Evolutionary conservation across 2,888 invertebrate genomes (phyloP).

Genomic region (Cataglyphis rosenhaueri): DNA sequence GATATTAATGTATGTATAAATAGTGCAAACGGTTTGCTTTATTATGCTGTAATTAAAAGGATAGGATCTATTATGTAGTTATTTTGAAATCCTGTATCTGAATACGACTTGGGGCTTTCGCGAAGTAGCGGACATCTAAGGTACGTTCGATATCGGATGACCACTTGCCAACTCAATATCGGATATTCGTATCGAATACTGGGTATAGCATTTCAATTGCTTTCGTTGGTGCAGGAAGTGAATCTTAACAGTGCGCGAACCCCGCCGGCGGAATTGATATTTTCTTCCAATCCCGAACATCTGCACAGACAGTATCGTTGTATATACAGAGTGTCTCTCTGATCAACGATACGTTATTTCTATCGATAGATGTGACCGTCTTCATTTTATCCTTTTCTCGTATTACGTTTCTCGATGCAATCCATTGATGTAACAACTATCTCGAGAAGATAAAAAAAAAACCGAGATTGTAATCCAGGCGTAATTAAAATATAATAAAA

Average conservation of each 20-base stretch:
- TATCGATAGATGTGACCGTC: background rate
- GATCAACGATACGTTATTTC: constrained; percentile 25
- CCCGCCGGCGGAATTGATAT: constrained; percentile 46
- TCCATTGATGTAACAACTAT: background rate
- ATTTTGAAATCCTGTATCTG: constrained; percentile 38
- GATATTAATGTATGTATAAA: background rate
- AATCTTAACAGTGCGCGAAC: constrained; percentile 46
- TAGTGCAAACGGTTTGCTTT: background rate
- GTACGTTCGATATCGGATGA: constrained; percentile 44
- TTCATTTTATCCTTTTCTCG: background rate
- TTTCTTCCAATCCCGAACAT: constrained; percentile 49
- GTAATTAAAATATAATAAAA: background rate
- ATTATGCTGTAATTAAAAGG: background rate
- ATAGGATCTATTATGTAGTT: background rate
- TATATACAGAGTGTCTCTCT: constrained; percentile 20
- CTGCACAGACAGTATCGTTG: constrained; percentile 2
- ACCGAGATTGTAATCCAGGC: background rate
- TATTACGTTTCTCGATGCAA: background rate
- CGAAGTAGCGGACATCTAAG: constrained; percentile 31
- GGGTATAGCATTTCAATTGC: constrained; percentile 42
- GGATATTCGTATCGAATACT: constrained; percentile 50
- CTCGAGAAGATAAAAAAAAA: background rate
- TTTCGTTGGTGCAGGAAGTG: constrained; percentile 34
- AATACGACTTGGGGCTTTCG: constrained; percentile 14
- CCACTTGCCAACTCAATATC: constrained; percentile 50